Evolutionary conservation across 2,113 vertebrate species (phyloP).

Genomic region (Phrynosoma blainvillii): DNA sequence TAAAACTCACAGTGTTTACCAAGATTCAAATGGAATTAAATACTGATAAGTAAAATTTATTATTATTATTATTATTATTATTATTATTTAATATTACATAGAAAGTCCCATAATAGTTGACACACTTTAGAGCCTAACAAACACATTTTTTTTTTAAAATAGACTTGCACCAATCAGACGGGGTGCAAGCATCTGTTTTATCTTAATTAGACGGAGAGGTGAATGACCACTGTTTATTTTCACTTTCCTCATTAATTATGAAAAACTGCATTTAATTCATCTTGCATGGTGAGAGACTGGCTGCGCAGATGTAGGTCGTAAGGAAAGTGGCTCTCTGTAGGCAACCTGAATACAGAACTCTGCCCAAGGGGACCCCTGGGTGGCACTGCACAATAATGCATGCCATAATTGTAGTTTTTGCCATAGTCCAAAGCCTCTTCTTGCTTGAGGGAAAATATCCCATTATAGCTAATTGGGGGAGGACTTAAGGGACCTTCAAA

Average conservation of each 20-base stretch:
- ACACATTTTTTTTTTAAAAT: slow-evolving; percentile 70
- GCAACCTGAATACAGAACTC: slow-evolving; percentile 93
- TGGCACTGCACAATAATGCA: slow-evolving; percentile 96
- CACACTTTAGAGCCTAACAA: slow-evolving; percentile 82
- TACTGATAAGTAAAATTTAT: slow-evolving; percentile 68
- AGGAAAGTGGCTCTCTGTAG: slow-evolving; percentile 95
- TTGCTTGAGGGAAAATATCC: slow-evolving; percentile 98
- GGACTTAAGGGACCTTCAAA: slow-evolving; percentile 95
- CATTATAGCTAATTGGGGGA: slow-evolving; percentile 97
- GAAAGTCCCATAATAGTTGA: slow-evolving; percentile 79
- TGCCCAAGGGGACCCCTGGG: slow-evolving; percentile 92
- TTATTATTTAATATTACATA: slow-evolving; percentile 71
- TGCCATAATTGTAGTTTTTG: slow-evolving; percentile 94
- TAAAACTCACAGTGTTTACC: slow-evolving; percentile 74
- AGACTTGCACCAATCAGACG: slow-evolving; percentile 79
- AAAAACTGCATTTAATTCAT: slow-evolving; percentile 96
- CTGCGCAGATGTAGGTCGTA: slow-evolving; percentile 98
- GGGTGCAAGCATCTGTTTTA: slow-evolving; percentile 82
- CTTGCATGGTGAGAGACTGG: slow-evolving; percentile 94
- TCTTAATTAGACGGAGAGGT: slow-evolving; percentile 87
- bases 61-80: slow-evolving; percentile 48
- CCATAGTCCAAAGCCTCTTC: slow-evolving; percentile 95
- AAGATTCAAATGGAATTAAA: slow-evolving; percentile 67
- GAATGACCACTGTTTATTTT: slow-evolving; percentile 89
- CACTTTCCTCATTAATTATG: slow-evolving; percentile 94